These are phyloP conservation scores for Nyctibius grandis DNA, from an alignment of 2,797 vertebrate species.

Conservation along the genomic window DNA sequence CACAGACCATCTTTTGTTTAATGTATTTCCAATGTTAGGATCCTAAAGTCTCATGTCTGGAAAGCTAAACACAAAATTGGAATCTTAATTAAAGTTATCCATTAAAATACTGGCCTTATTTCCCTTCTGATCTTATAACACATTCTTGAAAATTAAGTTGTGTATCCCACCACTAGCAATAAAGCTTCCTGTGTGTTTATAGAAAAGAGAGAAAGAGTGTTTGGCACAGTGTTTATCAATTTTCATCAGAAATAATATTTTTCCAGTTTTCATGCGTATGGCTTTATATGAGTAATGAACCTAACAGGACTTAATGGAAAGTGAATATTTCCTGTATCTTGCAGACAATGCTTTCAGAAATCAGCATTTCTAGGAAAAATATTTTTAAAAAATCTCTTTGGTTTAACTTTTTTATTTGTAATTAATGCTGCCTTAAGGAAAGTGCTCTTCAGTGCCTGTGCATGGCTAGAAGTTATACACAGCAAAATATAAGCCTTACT, in stretches of 20 bases:
- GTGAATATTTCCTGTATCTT: background rate
- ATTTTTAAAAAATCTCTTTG: background rate
- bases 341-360: background rate
- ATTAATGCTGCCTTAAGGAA: background rate
- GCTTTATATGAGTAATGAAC: background rate
- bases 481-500: background rate
- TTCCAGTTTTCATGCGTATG: background rate
- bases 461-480: background rate
- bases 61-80: background rate
- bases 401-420: background rate
- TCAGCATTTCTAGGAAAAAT: background rate
- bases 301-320: background rate
- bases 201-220: background rate
- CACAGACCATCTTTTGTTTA: background rate
- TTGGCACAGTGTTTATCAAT: background rate
- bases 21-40: background rate
- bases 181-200: background rate
- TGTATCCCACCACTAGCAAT: background rate
- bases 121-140: background rate
- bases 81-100: background rate
- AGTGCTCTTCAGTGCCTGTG: background rate
- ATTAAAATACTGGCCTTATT: background rate
- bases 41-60: background rate
- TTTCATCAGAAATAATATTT: background rate
- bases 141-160: background rate